These are phyloP conservation scores for Peromyscus nudipes DNA, from an alignment of 2,797 vertebrate genomes.

Conservation along the genomic window DNA sequence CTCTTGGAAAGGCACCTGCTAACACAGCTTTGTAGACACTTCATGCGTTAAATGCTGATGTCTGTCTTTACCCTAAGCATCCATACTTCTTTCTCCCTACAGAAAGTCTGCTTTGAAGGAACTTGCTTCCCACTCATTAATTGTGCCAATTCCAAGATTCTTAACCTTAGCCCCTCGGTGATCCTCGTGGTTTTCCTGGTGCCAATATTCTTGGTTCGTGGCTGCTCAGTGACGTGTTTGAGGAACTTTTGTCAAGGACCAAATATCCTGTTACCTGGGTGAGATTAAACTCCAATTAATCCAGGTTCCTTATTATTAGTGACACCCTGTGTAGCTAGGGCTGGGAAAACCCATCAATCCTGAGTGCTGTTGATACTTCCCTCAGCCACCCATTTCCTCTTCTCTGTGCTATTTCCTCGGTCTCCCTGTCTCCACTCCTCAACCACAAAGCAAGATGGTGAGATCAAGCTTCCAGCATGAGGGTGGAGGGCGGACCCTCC, in stretches of 20 bases:
- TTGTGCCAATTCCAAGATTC: background rate
- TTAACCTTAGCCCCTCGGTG: background rate
- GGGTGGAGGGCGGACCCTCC: background rate
- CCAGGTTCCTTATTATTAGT: background rate
- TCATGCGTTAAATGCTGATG: background rate
- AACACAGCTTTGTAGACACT: background rate
- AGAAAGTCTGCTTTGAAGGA: background rate
- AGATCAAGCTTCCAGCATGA: background rate
- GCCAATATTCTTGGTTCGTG: background rate
- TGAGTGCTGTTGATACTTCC: background rate
- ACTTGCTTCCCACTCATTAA: background rate
- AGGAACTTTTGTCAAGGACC: background rate
- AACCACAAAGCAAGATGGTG: background rate
- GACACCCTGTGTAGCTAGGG: background rate
- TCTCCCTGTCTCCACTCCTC: background rate
- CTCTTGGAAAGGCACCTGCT: background rate
- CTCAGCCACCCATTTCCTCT: no score
- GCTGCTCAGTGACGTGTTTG: background rate
- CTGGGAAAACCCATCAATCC: background rate
- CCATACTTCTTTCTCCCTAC: background rate
- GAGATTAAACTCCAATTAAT: background rate
- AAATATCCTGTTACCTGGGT: background rate
- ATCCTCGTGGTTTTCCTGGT: background rate
- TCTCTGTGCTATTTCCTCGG: background rate
- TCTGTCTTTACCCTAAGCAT: background rate